Base-by-base conservation (phyloP, 92 coral and sea anemone genomes). In the Phenganax marumi region DNA sequence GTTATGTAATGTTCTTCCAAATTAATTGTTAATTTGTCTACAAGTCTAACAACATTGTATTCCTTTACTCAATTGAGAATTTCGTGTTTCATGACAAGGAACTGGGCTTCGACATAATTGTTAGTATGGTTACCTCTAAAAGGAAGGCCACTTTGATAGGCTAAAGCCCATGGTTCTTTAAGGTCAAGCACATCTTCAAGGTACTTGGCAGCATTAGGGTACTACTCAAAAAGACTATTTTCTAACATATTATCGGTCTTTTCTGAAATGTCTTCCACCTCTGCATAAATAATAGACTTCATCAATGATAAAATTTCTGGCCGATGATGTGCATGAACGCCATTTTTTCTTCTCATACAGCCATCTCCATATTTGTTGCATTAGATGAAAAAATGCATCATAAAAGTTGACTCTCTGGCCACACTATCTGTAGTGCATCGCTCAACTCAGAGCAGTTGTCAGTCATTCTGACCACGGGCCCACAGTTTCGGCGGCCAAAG, bases 111-210 rank as follows among this genome's bases (percentile, higher is more conserved):
- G 25, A 80, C 90, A 76, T 87, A 81, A 63, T 87, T 90, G 85
- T 86, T 86, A 47, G 90, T 81, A 87, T 87, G 85, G 84, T 90
- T 90, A 58, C 90, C 90, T 81, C 90, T 70, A 49, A 86, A 83
- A 68, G 86, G 89, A 54, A 89, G 73, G 43, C 77, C 68, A 70
- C 83, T 84, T 76, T 62, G 85, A 57, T 58, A 76, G 62, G 80
- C 84, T 69, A 86, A 80, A 68, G 82, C 84, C 55, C 78, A 89
- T 50, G 84, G 77, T 81, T 64, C 77, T 71, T 52, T 75, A 50
- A 75, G 74, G 60, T 75, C 77, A 16, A 72, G 77, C 72, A 86
- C 64, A 83, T 76, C 77, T 63, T 50, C 66, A 80, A 86, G 76
- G 64, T 86, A 86, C 50, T 72, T 65, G 53, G 78, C 76, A 53